Evolutionary conservation across 1,140 invertebrate genomes (phyloP).

Genomic region (Pachypeltis micranthus): DNA sequence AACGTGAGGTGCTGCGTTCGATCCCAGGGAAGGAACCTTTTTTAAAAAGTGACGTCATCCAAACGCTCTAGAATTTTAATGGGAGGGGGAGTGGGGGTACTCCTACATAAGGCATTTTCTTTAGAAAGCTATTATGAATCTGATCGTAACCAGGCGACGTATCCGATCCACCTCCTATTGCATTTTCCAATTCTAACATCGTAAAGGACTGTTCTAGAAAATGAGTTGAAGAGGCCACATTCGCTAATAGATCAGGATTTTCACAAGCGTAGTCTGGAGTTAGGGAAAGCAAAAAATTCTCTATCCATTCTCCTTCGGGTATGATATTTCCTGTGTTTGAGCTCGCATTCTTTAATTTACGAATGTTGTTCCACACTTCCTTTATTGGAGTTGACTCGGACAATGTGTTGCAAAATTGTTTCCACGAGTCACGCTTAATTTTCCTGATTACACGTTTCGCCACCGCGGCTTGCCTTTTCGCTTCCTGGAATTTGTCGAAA

Average conservation of each 20-base stretch:
- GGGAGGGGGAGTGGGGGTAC: too few species aligned
- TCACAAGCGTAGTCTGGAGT: not conserved
- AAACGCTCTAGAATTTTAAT: too few species aligned
- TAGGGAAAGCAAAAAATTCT: not conserved
- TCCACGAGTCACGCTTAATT: not conserved
- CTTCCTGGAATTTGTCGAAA: not conserved
- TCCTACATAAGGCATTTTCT: not conserved
- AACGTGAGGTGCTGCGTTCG: too few species aligned
- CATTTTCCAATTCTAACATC: not conserved
- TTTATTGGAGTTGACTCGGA: not conserved
- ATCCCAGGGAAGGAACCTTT: too few species aligned
- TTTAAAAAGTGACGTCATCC: too few species aligned
- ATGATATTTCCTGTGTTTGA: not conserved
- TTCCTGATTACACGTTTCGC: not conserved
- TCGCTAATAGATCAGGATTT: not conserved
- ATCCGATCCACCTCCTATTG: not conserved
- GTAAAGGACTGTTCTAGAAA: not conserved
- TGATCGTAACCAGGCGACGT: not conserved
- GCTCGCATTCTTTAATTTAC: not conserved
- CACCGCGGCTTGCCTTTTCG: not conserved
- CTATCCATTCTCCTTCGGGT: not conserved
- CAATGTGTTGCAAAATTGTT: not conserved
- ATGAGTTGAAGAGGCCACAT: not conserved
- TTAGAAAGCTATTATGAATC: not conserved
- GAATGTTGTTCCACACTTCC: not conserved